Conservation (phyloP, 2,113 vertebrate species). For the Petroica traversi region DNA sequence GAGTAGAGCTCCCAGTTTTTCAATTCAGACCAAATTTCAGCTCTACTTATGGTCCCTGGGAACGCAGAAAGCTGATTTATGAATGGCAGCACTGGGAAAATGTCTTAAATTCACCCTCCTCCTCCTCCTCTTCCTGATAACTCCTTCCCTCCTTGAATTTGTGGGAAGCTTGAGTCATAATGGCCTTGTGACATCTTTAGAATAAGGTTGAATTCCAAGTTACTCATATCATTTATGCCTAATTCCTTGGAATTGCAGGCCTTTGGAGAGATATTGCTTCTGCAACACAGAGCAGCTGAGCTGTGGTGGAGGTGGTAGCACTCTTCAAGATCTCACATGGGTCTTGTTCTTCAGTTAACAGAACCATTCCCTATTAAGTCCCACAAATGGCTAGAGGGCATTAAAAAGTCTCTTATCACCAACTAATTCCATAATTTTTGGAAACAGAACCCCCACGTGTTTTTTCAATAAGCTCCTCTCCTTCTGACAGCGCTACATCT, state of each 20-base stretch:
- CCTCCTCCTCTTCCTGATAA: not conserved
- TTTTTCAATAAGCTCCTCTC: slow-evolving; percentile 78
- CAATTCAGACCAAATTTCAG: not conserved
- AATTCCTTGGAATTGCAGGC: not conserved
- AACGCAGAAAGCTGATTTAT: not conserved
- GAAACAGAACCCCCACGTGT: slow-evolving; percentile 70
- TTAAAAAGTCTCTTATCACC: slow-evolving; percentile 60
- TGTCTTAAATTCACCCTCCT: not conserved
- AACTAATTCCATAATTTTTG: slow-evolving; percentile 61
- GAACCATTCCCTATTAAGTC: not conserved
- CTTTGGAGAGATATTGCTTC: not conserved
- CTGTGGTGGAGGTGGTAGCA: not conserved
- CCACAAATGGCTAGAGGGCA: not conserved
- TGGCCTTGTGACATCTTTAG: not conserved
- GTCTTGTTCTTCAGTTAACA: not conserved
- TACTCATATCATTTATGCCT: not conserved
- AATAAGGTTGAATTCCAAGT: not conserved
- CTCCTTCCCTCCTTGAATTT: not conserved
- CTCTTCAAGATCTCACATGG: not conserved
- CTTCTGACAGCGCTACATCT: slow-evolving; percentile 69
- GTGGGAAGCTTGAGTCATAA: not conserved
- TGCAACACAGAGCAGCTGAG: not conserved
- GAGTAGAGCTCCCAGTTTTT: not conserved
- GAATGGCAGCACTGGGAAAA: not conserved
- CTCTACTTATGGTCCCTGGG: not conserved